Evolutionary conservation across 2,797 vertebrate genomes (phyloP).

Genomic region (Acipenser oxyrinchus): DNA sequence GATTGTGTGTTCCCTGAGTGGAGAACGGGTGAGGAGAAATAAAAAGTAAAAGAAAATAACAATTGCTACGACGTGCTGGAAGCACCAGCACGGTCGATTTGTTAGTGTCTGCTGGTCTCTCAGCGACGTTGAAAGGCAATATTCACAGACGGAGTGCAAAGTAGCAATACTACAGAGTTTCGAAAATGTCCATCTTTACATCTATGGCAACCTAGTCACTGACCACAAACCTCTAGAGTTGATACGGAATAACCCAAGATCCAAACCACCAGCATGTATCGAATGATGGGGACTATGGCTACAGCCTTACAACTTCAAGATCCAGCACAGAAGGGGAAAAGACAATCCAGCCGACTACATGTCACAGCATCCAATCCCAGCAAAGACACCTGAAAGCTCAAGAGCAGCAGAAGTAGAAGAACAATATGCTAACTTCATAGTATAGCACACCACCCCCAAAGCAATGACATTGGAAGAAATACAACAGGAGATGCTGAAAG

Average conservation of each 20-base stretch:
- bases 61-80: too few relatives aligned
- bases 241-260: not conserved
- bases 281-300: constrained; percentile 25
- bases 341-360: constrained; percentile 29
- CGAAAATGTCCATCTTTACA: too few relatives aligned
- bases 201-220: too few relatives aligned
- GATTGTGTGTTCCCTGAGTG: too few relatives aligned
- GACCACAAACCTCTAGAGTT: too few relatives aligned
- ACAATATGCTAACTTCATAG: constrained; percentile 26
- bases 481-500: constrained; percentile 15
- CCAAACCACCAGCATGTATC: constrained; percentile 25
- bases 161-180: too few relatives aligned
- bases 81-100: too few relatives aligned
- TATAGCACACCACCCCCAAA: constrained; percentile 9
- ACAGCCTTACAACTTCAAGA: constrained; percentile 22
- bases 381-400: not conserved
- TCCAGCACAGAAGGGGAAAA: constrained; percentile 18
- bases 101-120: too few relatives aligned
- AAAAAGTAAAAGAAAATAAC: too few relatives aligned
- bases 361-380: constrained; percentile 13
- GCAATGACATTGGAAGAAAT: constrained; percentile 20
- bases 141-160: too few relatives aligned
- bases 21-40: too few relatives aligned
- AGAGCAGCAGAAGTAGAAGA: constrained; percentile 22
- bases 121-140: too few relatives aligned